phyloP scores from a whole-genome alignment of 2,113 vertebrate genomes.

The Campylomormyrus numenius region DNA sequence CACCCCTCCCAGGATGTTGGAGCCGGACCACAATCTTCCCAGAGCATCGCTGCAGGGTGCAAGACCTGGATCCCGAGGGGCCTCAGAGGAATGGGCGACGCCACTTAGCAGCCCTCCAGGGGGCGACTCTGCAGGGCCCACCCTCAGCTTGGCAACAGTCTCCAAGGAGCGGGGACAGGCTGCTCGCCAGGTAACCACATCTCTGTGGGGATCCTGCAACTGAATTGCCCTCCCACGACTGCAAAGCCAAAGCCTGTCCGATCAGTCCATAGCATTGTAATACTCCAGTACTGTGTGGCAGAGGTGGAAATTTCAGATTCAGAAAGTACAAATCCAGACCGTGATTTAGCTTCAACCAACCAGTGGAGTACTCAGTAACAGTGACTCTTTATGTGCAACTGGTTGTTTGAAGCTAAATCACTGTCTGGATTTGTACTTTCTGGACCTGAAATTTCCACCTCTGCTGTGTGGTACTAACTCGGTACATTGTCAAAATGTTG shows the following conservation, averaged over 20 bases:
- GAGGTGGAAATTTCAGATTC: no score
- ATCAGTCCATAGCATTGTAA: not conserved
- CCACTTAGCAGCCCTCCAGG: slow-evolving; percentile 43
- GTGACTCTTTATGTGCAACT: no score
- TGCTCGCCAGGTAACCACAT: slow-evolving; percentile 61
- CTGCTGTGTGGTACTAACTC: not conserved
- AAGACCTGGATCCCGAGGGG: slow-evolving; percentile 42
- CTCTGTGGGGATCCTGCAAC: slow-evolving; percentile 23
- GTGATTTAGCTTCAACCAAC: no score
- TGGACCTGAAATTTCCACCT: no score
- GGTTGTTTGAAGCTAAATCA: no score
- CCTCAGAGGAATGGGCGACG: slow-evolving; percentile 50
- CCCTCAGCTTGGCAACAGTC: slow-evolving; percentile 37
- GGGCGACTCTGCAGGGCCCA: slow-evolving; percentile 45
- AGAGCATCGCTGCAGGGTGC: slow-evolving; percentile 36
- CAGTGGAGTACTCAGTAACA: no score
- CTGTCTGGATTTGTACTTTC: no score
- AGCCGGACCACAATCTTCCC: slow-evolving; percentile 35
- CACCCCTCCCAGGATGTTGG: slow-evolving; percentile 48
- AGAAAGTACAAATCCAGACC: no score
- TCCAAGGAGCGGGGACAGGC: slow-evolving; percentile 50
- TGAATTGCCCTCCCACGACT: not conserved
- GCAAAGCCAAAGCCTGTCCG: not conserved
- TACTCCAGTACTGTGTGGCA: not conserved
- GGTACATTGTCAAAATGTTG: not conserved